phyloP scores from a whole-genome alignment of 1,140 invertebrate species.

The Rhynchophorus ferrugineus region DNA sequence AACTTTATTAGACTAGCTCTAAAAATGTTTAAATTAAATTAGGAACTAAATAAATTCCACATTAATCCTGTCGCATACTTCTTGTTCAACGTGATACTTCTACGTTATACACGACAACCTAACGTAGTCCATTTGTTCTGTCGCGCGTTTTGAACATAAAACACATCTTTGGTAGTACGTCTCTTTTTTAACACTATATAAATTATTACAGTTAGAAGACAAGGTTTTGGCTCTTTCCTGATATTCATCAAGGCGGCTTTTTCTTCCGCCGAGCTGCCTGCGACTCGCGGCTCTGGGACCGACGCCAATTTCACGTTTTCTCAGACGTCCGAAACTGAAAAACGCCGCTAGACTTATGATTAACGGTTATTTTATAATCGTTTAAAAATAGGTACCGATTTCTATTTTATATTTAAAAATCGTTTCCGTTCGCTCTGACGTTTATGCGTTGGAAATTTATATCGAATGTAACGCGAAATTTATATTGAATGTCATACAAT shows the following conservation, averaged over 20 bases:
- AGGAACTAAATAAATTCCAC: no score
- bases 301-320: not conserved
- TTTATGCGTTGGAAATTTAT: no score
- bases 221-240: constrained; percentile 4
- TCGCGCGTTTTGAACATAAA: no score
- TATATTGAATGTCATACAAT: no score
- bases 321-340: not conserved
- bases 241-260: constrained; percentile 5
- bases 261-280: not conserved
- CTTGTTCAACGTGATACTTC: no score
- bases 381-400: not conserved
- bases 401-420: constrained; percentile 1
- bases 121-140: no score
- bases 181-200: constrained; percentile 6
- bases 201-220: constrained; percentile 2
- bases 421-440: no score
- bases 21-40: no score
- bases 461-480: no score
- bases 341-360: not conserved
- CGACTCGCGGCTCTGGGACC: not conserved
- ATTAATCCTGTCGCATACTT: no score
- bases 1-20: no score
- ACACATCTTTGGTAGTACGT: constrained; percentile 1
- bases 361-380: not conserved
- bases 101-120: no score